Evolutionary conservation across 2,797 vertebrate genomes (phyloP).

Genomic region (Petrocephalus schoutedeni): DNA sequence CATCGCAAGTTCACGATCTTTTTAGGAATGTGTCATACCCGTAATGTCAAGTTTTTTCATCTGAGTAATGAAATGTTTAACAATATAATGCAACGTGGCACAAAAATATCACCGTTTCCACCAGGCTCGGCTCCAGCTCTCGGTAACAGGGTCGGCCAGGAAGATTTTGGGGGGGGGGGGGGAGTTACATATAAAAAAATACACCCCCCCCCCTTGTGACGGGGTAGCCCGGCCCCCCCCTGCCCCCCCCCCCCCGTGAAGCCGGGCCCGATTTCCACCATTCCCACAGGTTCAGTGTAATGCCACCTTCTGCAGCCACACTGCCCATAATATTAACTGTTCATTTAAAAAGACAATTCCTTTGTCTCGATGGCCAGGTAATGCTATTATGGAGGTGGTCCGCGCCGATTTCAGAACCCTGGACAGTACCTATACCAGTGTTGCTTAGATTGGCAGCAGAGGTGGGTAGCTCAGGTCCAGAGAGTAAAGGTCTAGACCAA

Average conservation of each 20-base stretch:
- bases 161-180: too few relatives aligned
- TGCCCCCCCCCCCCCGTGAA: too few relatives aligned
- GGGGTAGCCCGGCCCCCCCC: too few relatives aligned
- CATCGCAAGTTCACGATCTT: too few relatives aligned
- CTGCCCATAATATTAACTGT: neutral
- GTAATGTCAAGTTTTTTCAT: too few relatives aligned
- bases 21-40: too few relatives aligned
- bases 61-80: too few relatives aligned
- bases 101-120: neutral
- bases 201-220: too few relatives aligned
- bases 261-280: neutral
- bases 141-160: too few relatives aligned
- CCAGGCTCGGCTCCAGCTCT: neutral
- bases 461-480: neutral
- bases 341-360: neutral
- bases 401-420: conserved; percentile 22
- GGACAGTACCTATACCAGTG: conserved; percentile 14
- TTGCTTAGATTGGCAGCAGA: neutral
- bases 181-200: too few relatives aligned
- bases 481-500: neutral
- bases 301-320: neutral
- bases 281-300: neutral
- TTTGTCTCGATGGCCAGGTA: neutral
- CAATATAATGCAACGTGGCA: too few relatives aligned
- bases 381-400: neutral